Conservation (phyloP, 1,140 invertebrate genomes). For the Tetramorium parvispinum region DNA sequence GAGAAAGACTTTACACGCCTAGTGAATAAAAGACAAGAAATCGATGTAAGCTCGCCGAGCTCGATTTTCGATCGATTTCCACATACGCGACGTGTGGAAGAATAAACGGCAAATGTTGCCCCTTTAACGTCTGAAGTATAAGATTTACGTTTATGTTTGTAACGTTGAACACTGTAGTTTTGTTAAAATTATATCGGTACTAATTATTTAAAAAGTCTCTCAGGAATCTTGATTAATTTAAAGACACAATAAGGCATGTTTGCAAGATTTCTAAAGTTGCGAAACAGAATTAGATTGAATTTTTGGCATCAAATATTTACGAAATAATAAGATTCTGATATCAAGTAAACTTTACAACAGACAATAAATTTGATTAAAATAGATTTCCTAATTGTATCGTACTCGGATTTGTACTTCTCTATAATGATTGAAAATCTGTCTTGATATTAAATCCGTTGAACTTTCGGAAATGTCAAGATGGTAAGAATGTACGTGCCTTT, state of each 20-base stretch:
- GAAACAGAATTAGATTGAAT: neutral
- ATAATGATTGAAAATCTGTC: neutral
- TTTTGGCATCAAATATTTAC: neutral
- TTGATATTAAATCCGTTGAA: neutral
- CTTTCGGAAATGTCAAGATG: neutral
- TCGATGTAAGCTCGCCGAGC: neutral
- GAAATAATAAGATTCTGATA: neutral
- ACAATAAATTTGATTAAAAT: neutral
- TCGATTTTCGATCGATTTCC: neutral
- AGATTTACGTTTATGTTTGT: neutral
- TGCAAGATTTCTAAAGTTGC: neutral
- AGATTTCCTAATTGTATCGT: neutral
- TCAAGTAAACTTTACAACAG: neutral
- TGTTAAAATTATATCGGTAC: neutral
- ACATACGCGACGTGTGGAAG: neutral
- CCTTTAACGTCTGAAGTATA: no score
- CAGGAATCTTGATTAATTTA: neutral
- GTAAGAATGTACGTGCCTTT: neutral
- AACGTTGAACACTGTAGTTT: neutral
- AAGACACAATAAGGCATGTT: neutral
- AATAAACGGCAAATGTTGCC: neutral
- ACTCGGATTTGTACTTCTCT: neutral
- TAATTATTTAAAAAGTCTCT: neutral
- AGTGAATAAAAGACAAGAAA: constrained; percentile 31
- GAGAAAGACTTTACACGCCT: neutral